A percentile compares a stretch with the other conserved stretches of the same genome.
These are phyloP conservation scores for Drosophila monieri DNA, from an alignment of 2,888 invertebrate genomes.

Conservation along the genomic window DNA sequence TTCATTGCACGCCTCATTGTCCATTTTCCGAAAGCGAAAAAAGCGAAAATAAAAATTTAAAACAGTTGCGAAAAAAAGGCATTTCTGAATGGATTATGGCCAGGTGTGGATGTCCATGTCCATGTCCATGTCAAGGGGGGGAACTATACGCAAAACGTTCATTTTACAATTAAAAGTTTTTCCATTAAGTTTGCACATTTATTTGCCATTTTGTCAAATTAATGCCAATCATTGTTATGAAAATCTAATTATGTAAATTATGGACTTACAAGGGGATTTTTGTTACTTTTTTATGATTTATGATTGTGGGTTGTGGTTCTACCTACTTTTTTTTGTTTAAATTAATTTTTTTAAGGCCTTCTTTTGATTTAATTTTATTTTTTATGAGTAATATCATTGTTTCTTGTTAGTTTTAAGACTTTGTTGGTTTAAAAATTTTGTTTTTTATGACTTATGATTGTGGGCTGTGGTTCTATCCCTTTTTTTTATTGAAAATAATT, in stretches of 20 bases:
- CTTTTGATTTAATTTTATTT: too few species aligned
- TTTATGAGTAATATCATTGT: too few species aligned
- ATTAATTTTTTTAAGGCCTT: too few species aligned
- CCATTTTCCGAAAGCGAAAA: neutral
- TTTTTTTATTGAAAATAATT: too few species aligned
- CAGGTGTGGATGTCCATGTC: neutral
- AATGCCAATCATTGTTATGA: neutral
- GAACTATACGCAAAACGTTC: neutral
- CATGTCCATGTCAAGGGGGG: neutral
- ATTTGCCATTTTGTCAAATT: neutral
- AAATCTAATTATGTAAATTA: neutral
- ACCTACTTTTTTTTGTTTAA: too few species aligned
- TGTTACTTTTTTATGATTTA: too few species aligned
- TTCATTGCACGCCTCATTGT: constrained; percentile 6
- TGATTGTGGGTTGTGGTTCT: too few species aligned
- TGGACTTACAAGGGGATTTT: neutral
- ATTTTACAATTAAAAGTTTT: too few species aligned
- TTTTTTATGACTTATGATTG: too few species aligned
- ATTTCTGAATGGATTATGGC: constrained; percentile 4
- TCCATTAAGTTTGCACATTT: neutral
- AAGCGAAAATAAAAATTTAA: neutral
- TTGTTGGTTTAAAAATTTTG: too few species aligned
- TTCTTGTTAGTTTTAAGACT: too few species aligned
- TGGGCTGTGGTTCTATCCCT: too few species aligned
- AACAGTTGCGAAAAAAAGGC: neutral